phyloP scores from a whole-genome alignment of 2,797 vertebrate genomes.

The Melanotaenia maccullochi region DNA sequence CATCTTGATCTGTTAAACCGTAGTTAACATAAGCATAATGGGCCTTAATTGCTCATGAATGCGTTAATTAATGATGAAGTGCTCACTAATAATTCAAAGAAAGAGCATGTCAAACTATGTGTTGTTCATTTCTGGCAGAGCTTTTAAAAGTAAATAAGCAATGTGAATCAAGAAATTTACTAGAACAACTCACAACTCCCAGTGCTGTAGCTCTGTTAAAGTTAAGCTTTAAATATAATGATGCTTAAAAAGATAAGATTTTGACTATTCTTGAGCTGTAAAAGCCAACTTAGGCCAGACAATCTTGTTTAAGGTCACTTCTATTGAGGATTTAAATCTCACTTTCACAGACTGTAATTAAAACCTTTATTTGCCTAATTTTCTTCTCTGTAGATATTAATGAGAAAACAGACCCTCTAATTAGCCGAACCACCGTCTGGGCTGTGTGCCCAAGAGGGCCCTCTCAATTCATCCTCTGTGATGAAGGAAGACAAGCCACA shows the following conservation, averaged over 20 bases:
- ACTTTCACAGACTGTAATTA: constrained; percentile 65
- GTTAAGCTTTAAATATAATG: not conserved
- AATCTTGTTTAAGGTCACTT: constrained; percentile 11
- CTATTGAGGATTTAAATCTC: constrained; percentile 39
- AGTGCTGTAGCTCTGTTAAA: not conserved
- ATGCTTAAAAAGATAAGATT: not conserved
- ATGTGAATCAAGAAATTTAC: not conserved
- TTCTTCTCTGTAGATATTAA: constrained; percentile 79
- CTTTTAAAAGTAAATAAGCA: not conserved
- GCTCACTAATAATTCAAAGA: not conserved
- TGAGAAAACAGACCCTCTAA: constrained; percentile 79
- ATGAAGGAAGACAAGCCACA: constrained; percentile 74
- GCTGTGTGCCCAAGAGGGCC: constrained; percentile 76
- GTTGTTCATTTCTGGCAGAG: not conserved
- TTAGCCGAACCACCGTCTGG: constrained; percentile 76
- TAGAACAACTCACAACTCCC: not conserved
- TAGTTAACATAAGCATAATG: constrained; percentile 63
- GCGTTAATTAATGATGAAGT: constrained; percentile 21
- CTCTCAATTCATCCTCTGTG: constrained; percentile 76
- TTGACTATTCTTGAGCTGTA: constrained; percentile 6
- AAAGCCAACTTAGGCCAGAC: constrained; percentile 1
- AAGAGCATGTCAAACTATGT: not conserved
- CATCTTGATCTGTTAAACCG: constrained; percentile 69
- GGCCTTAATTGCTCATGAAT: constrained; percentile 53
- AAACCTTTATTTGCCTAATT: constrained; percentile 73